Evolutionary conservation across 2,888 invertebrate genomes (phyloP), one percentile per base, ranked within the genome.

Genomic region (Crepidodera aurea): DNA sequence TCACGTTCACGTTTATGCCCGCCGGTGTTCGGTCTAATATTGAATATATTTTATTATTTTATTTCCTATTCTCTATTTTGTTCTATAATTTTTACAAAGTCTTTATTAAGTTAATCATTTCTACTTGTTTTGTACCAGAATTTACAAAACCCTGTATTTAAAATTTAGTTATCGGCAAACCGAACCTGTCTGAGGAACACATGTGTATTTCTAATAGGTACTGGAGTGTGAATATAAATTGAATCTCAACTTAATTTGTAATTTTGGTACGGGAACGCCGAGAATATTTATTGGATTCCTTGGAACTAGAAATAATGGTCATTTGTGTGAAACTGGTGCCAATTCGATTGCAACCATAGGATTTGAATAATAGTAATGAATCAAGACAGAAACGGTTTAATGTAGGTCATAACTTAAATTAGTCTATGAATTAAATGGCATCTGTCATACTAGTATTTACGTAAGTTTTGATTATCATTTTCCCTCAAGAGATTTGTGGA

Each of bases 201-300:
- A 51, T 51, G 37, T 51, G 51, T 19, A 34, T 13, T n/a, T 22
- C 34, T 22, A 37, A 39, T 40, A 8, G 16, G 40, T 37, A 37
- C 13, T 15, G 12, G 15, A 39, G 53, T 53, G 39, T 53, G 39
- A 53, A 25, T 39, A 15, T 15, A 53, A 53, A 53, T 53, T 40
- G 34, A 40, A 53, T 53, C 22, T 25, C 39, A 12, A 53, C 39
- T 53, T 40, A 53, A 37, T 53, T 53, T 53, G 53, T 53, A 53
- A 53, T 53, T 53, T 53, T 15, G 53, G 53, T 18, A 16, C 16
- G 25, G 10, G 6, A 19, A 16, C 34, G 53, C 25, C 25, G 15
- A 15, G 40, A 40, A 40, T 53, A 53, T 53, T 39, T 53, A 39
- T 53, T 53, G 16, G 53, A 53, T 53, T 53, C 19, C 53, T 16